Base-by-base conservation (phyloP, 64 coral and sea anemone species). In the Acropora yongei region DNA sequence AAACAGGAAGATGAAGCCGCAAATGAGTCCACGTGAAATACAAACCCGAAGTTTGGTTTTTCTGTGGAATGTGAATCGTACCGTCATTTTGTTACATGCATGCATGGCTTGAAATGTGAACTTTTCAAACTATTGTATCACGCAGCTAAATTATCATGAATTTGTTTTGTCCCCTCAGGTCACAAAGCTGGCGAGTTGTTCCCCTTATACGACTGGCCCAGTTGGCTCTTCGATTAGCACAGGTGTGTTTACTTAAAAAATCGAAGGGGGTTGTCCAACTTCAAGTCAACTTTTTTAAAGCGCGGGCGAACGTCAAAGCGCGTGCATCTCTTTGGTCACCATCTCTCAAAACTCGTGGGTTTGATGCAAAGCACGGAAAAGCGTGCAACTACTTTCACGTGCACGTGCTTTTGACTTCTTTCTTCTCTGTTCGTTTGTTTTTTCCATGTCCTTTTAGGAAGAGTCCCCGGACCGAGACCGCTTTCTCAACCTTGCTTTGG, bases 121-220 rank as follows among this genome's bases (percentile, higher is more conserved):
- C 2, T 10, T 20, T 39, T 20, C 8, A 20, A 20, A 20, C 3
- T 0, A 3, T 2, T 40, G 41, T 14, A 40, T 3, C 8, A 57
- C 13, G 9, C 39, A 11, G 12, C 30, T 9, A 58, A 65, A 5
- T 4, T 3, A 17, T 63, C 10, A 63, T 55, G 51, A 40, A 58
- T 80, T 80, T 80, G 6, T 71, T 71, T 6, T 69, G 3, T 6
- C 71, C 7, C 45, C 71, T 48, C 17, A 97, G 95, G 9, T 76
- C 76, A 47, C 72, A 78, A 40, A 87, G 88, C 41, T 94, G 92
- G 95, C 77, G 88, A 47, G 18, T 81, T 57, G 72, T 97, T 12
- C 95, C 92, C 0, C 75, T 97, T 30, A 83, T 97, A 74, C 92
- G 95, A 46, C 77, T 97, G 42, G 92, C 83, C 5, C 47, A 91